Percentiles rank a stretch among this genome's conserved stretches.
These are phyloP conservation scores for Acanthiza pusilla DNA, from an alignment of 2,797 vertebrate genomes.

Conservation along the genomic window DNA sequence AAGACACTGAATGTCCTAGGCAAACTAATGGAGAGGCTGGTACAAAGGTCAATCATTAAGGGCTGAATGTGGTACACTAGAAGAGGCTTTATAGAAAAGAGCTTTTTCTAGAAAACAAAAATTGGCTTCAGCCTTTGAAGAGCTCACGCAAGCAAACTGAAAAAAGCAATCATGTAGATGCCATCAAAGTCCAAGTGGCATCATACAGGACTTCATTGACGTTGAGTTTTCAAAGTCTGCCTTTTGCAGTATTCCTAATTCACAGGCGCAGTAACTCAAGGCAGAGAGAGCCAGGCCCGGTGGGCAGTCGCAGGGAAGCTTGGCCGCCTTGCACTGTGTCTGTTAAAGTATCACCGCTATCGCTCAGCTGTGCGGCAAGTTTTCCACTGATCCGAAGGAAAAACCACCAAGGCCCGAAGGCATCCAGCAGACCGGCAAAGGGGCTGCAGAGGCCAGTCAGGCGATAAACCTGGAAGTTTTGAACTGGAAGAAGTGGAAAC, in stretches of 20 bases:
- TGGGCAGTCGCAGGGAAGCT: fast-evolving
- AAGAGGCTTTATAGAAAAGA: not conserved
- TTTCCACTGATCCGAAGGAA: not conserved
- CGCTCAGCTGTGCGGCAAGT: fast-evolving
- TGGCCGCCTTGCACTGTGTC: fast-evolving
- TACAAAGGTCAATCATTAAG: not conserved
- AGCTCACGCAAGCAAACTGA: not conserved
- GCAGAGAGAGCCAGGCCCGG: fast-evolving
- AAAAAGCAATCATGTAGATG: not conserved
- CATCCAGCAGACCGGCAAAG: too few species aligned
- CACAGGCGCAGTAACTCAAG: fast-evolving
- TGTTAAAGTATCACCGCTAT: fast-evolving
- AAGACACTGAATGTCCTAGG: not conserved
- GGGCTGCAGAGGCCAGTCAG: not conserved
- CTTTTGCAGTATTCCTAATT: fast-evolving
- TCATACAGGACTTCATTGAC: not conserved
- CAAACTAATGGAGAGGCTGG: not conserved
- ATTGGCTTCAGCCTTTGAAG: not conserved
- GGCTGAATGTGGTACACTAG: not conserved
- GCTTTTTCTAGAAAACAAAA: not conserved
- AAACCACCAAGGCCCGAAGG: not conserved
- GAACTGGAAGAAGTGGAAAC: not conserved
- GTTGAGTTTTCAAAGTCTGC: not conserved
- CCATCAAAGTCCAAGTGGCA: not conserved
- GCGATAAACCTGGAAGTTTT: not conserved